phyloP scores from a whole-genome alignment of 2,113 vertebrate genomes.

The Dinomys branickii region DNA sequence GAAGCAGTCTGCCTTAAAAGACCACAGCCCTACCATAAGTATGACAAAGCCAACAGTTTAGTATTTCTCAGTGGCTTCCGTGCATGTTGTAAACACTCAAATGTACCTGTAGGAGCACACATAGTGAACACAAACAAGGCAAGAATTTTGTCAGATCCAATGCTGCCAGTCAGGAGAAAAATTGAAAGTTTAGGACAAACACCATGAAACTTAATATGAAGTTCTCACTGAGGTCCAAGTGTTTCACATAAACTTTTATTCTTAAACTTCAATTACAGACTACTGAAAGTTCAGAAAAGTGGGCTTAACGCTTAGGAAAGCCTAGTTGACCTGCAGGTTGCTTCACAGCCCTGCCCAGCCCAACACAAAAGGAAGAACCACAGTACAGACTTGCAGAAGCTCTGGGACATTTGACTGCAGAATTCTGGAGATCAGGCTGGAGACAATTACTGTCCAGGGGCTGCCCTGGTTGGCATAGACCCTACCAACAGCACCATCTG shows the following conservation, averaged over 20 bases:
- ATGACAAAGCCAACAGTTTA: neutral
- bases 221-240: neutral
- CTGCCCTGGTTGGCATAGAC: neutral
- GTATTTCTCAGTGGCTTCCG: neutral
- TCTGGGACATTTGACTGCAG: neutral
- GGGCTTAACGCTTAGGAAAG: neutral
- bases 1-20: neutral
- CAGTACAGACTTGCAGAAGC: neutral
- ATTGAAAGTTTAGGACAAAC: neutral
- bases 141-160: neutral
- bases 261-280: neutral
- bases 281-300: neutral
- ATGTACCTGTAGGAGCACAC: neutral
- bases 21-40: too few relatives aligned
- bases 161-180: neutral
- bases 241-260: neutral
- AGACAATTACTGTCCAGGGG: neutral
- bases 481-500: too few relatives aligned
- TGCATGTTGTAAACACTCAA: neutral
- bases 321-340: too few relatives aligned
- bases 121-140: neutral
- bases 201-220: neutral
- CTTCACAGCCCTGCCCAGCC: neutral
- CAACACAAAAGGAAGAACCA: too few relatives aligned
- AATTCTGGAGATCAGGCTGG: neutral